phyloP scores from a whole-genome alignment of 2,113 vertebrate genomes.

The Phalacrocorax brasilianus region DNA sequence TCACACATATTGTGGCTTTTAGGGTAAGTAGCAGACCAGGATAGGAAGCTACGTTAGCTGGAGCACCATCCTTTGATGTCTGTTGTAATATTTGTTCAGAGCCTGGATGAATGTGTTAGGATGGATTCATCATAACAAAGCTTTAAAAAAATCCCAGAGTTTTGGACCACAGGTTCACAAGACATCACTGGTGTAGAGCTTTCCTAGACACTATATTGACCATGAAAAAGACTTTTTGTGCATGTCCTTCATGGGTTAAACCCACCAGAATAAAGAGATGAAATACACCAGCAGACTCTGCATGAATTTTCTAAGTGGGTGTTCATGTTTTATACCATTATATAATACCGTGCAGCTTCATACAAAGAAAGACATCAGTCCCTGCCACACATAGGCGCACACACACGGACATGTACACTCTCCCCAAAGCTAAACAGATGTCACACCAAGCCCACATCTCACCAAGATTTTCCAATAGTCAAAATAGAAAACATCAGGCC shows the following conservation, averaged over 20 bases:
- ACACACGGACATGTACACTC: neutral
- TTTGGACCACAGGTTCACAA: neutral
- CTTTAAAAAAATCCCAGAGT: neutral
- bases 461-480: neutral
- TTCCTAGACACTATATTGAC: neutral
- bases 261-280: neutral
- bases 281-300: neutral
- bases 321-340: conserved; percentile 1
- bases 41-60: neutral
- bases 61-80: neutral
- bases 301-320: neutral
- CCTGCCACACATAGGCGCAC: neutral
- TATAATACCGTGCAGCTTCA: neutral
- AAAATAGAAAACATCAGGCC: neutral
- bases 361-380: neutral
- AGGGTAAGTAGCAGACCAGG: neutral
- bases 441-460: neutral
- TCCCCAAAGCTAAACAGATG: neutral
- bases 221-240: neutral
- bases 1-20: fast-evolving
- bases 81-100: neutral
- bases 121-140: neutral
- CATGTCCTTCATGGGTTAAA: neutral
- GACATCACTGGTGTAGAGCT: neutral
- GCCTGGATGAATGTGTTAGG: neutral